Base-by-base conservation (phyloP, 1,140 invertebrate genomes). In the Drosophila ohnishii region DNA sequence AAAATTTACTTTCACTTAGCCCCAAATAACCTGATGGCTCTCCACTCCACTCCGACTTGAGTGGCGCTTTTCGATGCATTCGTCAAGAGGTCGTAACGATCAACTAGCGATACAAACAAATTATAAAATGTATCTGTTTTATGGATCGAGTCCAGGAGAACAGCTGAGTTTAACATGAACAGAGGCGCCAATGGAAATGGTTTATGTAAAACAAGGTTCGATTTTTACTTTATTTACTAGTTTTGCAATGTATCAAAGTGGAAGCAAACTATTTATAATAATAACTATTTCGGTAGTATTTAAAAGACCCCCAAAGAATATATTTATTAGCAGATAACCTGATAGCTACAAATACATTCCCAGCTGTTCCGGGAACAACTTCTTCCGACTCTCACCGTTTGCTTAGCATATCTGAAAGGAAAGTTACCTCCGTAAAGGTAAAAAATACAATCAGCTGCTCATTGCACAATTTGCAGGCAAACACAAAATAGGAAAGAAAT, bases 1-100 rank as follows among this genome's bases (percentile, higher is more conserved):
- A 83, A 80, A 76, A 76, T 76, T 80, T 83, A 87, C 83, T 87
- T 87, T 87, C 83, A 87, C 83, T 87, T 76, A 70, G 75, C 74
- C 74, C 74, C 72, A 75, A 55, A 67, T 72, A 72, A 72, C 69
- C 69, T 72, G 69, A 72, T 59, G 69, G 69, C 40, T 16, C 62
- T 61, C 39, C 58, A 44, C 70, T 51, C 57, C 39, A 64, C 48
- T 39, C 13, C 59, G 74, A 69, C 37, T 66, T 62, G 71, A 78
- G 78, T 87, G 85, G 83, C 83, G 65, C 44, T 55, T 60, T 58
- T 35, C 48, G 71, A 50, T 50, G 55, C 42, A 44, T 47, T 80
- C 45, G 80, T 45, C 48, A 30, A 62, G 37, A 51, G 39, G 53
- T 81, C 65, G 70, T 66, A 75, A 83, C 62, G 61, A 83, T 83